A percentile compares a stretch with the other conserved stretches of the same genome.
phyloP scores from a whole-genome alignment of 2,797 vertebrate genomes.

The Muraenolepis orangiensis region DNA sequence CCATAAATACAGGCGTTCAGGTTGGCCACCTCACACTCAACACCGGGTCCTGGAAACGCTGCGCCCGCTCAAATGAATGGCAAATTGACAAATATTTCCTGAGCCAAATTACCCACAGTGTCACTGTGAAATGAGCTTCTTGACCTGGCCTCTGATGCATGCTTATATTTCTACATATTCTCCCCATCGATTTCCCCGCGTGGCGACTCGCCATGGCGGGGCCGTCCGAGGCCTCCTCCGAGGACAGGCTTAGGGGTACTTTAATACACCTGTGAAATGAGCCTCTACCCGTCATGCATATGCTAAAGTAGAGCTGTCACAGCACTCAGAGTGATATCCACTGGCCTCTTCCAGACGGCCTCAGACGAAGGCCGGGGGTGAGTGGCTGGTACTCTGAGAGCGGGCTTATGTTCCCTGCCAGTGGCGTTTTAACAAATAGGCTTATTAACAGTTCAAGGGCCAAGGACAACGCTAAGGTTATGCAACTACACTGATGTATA shows the following conservation, averaged over 20 bases:
- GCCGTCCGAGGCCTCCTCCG: slow-evolving; percentile 81
- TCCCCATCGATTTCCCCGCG: slow-evolving; percentile 90
- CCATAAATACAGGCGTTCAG: slow-evolving; percentile 99
- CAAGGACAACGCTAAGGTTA: slow-evolving; percentile 71
- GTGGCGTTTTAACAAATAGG: slow-evolving; percentile 75
- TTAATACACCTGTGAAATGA: slow-evolving; percentile 97
- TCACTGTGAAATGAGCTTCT: slow-evolving; percentile 99
- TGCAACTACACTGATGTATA: slow-evolving; percentile 55
- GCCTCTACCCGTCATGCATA: slow-evolving; percentile 89
- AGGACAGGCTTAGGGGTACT: slow-evolving; percentile 89
- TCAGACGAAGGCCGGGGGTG: slow-evolving; percentile 4
- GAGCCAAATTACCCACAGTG: slow-evolving; percentile 96
- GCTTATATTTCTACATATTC: slow-evolving; percentile 96
- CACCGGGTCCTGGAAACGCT: slow-evolving; percentile 75
- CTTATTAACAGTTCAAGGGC: slow-evolving; percentile 77
- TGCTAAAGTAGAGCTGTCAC: slow-evolving; percentile 93
- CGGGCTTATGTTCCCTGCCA: slow-evolving; percentile 70
- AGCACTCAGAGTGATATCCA: slow-evolving; percentile 86
- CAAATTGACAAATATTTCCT: slow-evolving; percentile 97
- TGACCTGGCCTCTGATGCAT: slow-evolving; percentile 98
- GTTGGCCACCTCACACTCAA: slow-evolving; percentile 90
- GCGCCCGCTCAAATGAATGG: slow-evolving; percentile 91
- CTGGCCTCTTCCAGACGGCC: slow-evolving; percentile 69
- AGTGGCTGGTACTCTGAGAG: slow-evolving; percentile 59
- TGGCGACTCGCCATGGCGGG: slow-evolving; percentile 82